phyloP scores from a whole-genome alignment of 2,888 invertebrate species.

The Metellina segmentata region DNA sequence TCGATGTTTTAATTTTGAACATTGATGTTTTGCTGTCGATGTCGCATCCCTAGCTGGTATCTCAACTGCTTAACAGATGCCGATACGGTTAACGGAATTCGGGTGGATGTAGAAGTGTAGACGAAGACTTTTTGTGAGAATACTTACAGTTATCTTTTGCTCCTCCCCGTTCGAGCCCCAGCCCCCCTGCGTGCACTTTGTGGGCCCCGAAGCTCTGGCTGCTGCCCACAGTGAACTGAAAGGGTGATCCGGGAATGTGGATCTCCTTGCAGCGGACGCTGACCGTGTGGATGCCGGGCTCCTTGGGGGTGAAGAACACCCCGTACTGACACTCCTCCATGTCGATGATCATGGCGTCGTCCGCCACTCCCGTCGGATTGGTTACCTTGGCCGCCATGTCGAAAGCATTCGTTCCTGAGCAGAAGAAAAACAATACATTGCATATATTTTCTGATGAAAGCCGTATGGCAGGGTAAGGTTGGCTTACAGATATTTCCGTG shows the following conservation, averaged over 20 bases:
- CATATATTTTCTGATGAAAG: too few relatives aligned
- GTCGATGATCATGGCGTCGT: conserved; percentile 91
- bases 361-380: conserved; percentile 95
- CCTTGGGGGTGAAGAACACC: conserved; percentile 95
- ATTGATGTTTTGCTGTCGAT: too few relatives aligned
- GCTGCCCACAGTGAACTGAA: conserved; percentile 99
- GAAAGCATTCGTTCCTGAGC: conserved; percentile 91
- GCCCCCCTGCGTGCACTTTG: conserved; percentile 97
- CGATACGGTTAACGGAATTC: not conserved
- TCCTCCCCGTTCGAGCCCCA: conserved; percentile 95
- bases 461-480: too few relatives aligned
- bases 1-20: too few relatives aligned
- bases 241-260: conserved; percentile 98
- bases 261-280: conserved; percentile 98
- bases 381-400: conserved; percentile 96
- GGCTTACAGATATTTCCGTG: too few relatives aligned
- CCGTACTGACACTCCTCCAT: conserved; percentile 95
- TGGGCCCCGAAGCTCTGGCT: conserved; percentile 96
- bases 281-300: conserved; percentile 97
- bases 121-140: not conserved
- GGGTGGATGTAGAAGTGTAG: not conserved
- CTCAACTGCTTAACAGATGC: not conserved
- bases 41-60: too few relatives aligned
- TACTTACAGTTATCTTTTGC: conserved; percentile 91
- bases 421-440: not conserved